These are phyloP conservation scores for Ostrea edulis DNA, from an alignment of 1,140 invertebrate species.

Conservation along the genomic window DNA sequence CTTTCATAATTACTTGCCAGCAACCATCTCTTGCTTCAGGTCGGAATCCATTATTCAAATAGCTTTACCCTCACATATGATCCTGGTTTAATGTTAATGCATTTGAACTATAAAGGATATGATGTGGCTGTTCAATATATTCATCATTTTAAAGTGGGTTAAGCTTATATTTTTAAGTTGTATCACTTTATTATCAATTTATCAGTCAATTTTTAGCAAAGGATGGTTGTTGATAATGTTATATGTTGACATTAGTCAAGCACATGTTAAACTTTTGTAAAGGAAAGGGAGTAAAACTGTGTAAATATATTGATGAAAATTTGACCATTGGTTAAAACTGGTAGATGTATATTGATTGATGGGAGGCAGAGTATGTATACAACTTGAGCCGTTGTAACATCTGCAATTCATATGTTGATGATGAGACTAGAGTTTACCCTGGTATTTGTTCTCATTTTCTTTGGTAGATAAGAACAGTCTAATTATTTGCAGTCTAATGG, in stretches of 20 bases:
- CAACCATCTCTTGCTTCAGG: background rate
- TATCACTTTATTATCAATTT: background rate
- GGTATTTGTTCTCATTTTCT: background rate
- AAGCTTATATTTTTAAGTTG: background rate
- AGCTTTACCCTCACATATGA: background rate
- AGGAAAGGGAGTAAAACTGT: background rate
- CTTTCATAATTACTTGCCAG: background rate
- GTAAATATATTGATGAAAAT: background rate
- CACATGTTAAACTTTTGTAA: background rate
- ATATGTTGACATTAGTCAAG: background rate
- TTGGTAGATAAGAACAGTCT: background rate
- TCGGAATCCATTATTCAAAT: background rate
- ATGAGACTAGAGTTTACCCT: background rate
- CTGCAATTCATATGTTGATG: conserved; percentile 20
- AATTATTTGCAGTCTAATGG: conserved; percentile 18
- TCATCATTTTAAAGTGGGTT: background rate
- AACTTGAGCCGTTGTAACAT: background rate
- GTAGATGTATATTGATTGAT: background rate
- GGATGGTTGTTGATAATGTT: background rate
- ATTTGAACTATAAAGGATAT: background rate
- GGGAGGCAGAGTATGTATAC: background rate
- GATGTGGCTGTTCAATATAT: background rate
- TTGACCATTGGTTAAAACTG: background rate
- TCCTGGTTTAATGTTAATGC: background rate
- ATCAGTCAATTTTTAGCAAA: background rate